phyloP scores from a whole-genome alignment of 2,888 invertebrate species.

The Microctonus aethiopoides region DNA sequence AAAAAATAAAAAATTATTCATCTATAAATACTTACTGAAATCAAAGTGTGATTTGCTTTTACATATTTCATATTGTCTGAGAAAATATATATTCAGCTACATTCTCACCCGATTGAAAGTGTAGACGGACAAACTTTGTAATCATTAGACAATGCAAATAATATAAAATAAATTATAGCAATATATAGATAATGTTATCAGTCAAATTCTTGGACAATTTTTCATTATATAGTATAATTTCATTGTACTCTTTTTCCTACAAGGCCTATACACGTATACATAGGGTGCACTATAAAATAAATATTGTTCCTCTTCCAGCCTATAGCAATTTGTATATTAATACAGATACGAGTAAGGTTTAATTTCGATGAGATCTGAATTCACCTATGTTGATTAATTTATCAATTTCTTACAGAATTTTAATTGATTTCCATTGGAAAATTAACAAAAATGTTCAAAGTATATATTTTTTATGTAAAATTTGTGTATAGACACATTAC shows the following conservation, averaged over 20 bases:
- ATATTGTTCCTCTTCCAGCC: slow-evolving; percentile 49
- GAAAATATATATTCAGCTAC: not conserved
- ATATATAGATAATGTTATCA: not conserved
- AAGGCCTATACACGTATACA: slow-evolving; percentile 12
- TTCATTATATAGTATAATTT: not conserved
- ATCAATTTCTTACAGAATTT: too few relatives aligned
- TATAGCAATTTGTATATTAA: slow-evolving; percentile 14
- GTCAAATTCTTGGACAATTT: not conserved
- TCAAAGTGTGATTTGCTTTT: too few relatives aligned
- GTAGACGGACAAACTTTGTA: not conserved
- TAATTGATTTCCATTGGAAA: too few relatives aligned
- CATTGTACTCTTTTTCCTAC: not conserved
- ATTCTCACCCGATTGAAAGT: not conserved
- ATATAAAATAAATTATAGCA: not conserved
- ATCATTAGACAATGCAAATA: not conserved
- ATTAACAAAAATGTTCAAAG: too few relatives aligned
- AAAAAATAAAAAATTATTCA: not conserved
- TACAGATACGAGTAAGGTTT: slow-evolving; percentile 15
- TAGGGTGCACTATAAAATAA: slow-evolving; percentile 27
- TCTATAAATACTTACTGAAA: too few relatives aligned
- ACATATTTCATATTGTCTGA: not conserved
- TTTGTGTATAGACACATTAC: not conserved
- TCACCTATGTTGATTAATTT: not conserved
- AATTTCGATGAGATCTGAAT: slow-evolving; percentile 6
- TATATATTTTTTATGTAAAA: not conserved